Conservation (phyloP, 2,888 invertebrate genomes). For the Oscheius myriophilus region DNA sequence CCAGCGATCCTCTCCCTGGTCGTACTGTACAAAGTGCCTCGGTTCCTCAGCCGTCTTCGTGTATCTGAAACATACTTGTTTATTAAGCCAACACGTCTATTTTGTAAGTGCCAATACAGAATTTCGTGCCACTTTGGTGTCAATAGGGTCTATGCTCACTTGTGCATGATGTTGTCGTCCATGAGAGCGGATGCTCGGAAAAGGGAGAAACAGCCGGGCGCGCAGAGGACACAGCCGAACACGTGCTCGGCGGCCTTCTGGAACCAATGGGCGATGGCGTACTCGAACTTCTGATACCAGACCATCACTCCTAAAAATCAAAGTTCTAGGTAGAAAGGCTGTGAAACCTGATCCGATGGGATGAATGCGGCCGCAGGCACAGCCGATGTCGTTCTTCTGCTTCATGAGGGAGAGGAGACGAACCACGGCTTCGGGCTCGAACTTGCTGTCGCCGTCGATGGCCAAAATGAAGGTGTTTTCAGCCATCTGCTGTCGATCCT, state of each 20-base stretch:
- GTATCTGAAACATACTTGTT: slow-evolving; percentile 78
- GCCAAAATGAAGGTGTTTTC: slow-evolving; percentile 86
- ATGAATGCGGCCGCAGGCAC: slow-evolving; percentile 89
- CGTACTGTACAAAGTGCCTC: slow-evolving; percentile 87
- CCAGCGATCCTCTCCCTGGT: slow-evolving; percentile 80
- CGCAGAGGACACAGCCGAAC: slow-evolving; percentile 88
- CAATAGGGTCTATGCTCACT: too few relatives aligned
- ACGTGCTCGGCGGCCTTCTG: slow-evolving; percentile 91
- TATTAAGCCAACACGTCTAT: slow-evolving; percentile 74
- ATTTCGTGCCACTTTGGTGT: not conserved
- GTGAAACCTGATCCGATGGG: slow-evolving; percentile 78
- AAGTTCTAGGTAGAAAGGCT: not conserved
- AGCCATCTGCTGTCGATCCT: slow-evolving; percentile 74
- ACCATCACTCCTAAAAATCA: slow-evolving; percentile 80
- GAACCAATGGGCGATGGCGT: slow-evolving; percentile 90
- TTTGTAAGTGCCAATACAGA: not conserved
- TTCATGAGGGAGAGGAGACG: slow-evolving; percentile 85
- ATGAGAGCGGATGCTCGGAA: slow-evolving; percentile 84
- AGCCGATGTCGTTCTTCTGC: slow-evolving; percentile 81
- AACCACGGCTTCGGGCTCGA: slow-evolving; percentile 73
- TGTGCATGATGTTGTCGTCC: slow-evolving; percentile 89
- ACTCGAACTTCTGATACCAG: slow-evolving; percentile 89
- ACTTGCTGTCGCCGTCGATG: slow-evolving; percentile 88
- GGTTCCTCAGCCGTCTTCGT: slow-evolving; percentile 79
- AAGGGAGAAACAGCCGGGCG: slow-evolving; percentile 90